A percentile compares a stretch with the other conserved stretches of the same genome.
Conservation (phyloP, 2,797 vertebrate genomes). For the Tenualosa thibaudeaui region DNA sequence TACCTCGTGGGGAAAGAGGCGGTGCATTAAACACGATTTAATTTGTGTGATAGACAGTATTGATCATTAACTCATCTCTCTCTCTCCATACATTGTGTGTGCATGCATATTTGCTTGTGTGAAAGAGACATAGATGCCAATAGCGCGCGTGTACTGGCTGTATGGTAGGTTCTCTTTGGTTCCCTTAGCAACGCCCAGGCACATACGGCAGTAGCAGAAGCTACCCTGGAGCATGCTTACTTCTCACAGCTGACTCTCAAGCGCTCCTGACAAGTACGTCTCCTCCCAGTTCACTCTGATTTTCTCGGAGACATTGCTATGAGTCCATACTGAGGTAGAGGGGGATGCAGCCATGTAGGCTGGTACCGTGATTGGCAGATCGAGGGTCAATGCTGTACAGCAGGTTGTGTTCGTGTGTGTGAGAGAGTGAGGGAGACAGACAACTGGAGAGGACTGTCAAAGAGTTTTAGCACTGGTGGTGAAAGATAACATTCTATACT, state of each 20-base stretch:
- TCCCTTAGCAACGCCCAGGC: conserved; percentile 74
- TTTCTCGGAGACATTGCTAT: conserved; percentile 26
- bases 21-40: not conserved
- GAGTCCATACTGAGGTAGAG: conserved; percentile 32
- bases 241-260: conserved; percentile 34
- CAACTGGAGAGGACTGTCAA: conserved; percentile 55
- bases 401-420: not conserved
- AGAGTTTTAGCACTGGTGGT: conserved; percentile 36
- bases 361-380: conserved; percentile 25
- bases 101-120: conserved; percentile 26
- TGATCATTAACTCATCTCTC: not conserved
- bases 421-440: conserved; percentile 34
- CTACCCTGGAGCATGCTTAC: conserved; percentile 51
- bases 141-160: not conserved
- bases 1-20: conserved; percentile 9
- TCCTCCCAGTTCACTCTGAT: conserved; percentile 28
- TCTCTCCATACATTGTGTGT: not conserved
- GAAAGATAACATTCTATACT: conserved; percentile 71
- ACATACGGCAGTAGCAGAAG: conserved; percentile 53
- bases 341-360: conserved; percentile 17
- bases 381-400: conserved; percentile 37
- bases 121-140: conserved; percentile 13
- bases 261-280: conserved; percentile 11
- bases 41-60: conserved; percentile 21
- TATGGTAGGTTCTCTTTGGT: conserved; percentile 44